Evolutionary conservation across 2,888 invertebrate genomes (phyloP), one percentile per base, ranked within the genome.

Genomic region (Cerastis rubricosa): DNA sequence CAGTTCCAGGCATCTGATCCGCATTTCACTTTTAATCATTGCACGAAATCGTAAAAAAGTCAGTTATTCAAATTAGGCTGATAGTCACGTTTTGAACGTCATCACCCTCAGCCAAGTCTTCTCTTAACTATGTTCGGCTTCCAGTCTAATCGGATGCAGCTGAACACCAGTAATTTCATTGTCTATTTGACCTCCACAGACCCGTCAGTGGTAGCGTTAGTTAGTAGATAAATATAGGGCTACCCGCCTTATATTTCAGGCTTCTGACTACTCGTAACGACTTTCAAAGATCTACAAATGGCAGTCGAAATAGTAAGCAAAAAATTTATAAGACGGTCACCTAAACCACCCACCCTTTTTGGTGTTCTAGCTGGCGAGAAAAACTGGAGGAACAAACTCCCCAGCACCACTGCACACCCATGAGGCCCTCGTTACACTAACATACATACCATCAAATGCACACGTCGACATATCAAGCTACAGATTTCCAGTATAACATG

Each of bases 371-470:
- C 14, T 17, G 3, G 17, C 59, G 3, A 29, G n/a, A 29, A 29
- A 29, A 29, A 59, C 8, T 29, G 29, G 17, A 5, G 9, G 29
- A 59, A 35, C 19, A 8, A 19, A 35, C 9, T 61, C 9, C 9
- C 19, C 4, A 35, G 59, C 29, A 35, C 19, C 59, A 19, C 29
- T 17, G 17, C 4, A 3, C 45, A 78, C 11, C 19, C 4, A 29
- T 25, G n/a, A 51, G 17, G 35, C 4, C n/a, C 59, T 51, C n/a
- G 12, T 64, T n/a, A 61, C 7, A 29, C 59, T 61, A 29, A 63
- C 57, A 54, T 47, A n/a, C 35, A 40, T 59, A 59, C 5, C 14
- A 76, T 69, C 67, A 65, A 76, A 40, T 59, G 72, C 35, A 35
- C 2, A 35, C 35, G 35, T 1, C 35, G 35, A 35, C 35, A 2